Conservation (phyloP, 2,797 vertebrate genomes). For the Galagoides demidoff region DNA sequence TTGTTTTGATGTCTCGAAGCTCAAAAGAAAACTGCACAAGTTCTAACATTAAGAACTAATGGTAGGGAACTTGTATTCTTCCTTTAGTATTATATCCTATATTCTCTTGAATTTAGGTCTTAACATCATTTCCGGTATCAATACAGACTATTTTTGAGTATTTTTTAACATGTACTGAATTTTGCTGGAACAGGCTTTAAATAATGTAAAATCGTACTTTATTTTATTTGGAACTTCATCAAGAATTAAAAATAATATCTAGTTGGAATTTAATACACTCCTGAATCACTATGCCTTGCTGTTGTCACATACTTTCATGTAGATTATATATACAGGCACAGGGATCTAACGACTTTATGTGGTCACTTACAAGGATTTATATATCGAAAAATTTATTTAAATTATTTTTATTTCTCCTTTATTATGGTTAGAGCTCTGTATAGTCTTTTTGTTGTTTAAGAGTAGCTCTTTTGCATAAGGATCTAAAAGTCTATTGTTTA, state of each 20-base stretch:
- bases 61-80: background rate
- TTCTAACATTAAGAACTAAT: background rate
- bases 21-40: background rate
- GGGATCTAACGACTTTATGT: background rate
- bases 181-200: background rate
- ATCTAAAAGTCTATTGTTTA: slow-evolving; percentile 31
- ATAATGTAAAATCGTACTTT: background rate
- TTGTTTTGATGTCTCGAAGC: background rate
- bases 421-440: background rate
- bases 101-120: background rate
- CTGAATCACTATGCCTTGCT: background rate
- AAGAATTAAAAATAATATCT: slow-evolving; percentile 26
- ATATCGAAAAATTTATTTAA: background rate
- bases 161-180: background rate
- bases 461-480: background rate
- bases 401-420: background rate
- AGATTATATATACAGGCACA: background rate
- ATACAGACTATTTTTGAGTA: background rate
- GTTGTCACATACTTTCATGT: background rate
- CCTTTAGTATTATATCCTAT: background rate
- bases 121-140: background rate
- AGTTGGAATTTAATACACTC: background rate
- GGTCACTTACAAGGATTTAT: background rate
- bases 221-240: background rate
- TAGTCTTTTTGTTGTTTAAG: background rate